A percentile compares a stretch with the other conserved stretches of the same genome.
Conservation (phyloP, 2,113 vertebrate species). For the Eupsittula cactorum region DNA sequence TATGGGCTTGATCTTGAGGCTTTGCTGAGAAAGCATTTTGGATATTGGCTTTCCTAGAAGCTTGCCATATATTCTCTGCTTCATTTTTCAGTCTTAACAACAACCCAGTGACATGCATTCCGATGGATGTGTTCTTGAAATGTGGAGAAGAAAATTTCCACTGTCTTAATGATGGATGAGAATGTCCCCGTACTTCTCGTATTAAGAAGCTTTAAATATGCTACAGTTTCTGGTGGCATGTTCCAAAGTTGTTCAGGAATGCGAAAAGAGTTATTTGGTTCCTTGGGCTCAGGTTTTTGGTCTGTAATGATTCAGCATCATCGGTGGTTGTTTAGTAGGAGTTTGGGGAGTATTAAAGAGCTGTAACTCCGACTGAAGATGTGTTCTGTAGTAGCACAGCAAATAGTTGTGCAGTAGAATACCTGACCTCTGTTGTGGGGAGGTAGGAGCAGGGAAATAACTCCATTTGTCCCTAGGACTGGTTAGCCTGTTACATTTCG, state of each 20-base stretch:
- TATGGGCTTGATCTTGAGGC: background rate
- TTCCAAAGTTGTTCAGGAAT: background rate
- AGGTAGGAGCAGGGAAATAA: background rate
- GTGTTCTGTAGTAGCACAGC: background rate
- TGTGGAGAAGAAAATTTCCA: background rate
- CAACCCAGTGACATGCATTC: background rate
- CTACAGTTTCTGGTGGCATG: background rate
- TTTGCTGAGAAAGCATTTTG: background rate
- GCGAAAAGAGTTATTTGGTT: background rate
- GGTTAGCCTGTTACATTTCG: background rate
- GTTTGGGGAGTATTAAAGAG: background rate
- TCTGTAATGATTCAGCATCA: background rate
- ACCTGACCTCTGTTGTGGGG: background rate
- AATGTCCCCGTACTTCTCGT: background rate
- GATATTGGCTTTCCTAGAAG: background rate
- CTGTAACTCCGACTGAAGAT: background rate
- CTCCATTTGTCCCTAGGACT: background rate
- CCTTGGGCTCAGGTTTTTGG: background rate
- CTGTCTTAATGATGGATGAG: constrained; percentile 8
- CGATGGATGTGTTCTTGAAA: background rate
- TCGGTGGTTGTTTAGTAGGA: background rate
- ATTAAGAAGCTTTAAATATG: background rate
- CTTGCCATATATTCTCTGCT: background rate
- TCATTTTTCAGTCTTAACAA: background rate
- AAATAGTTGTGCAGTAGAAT: background rate